These are phyloP conservation scores for Heliornis fulica DNA, from an alignment of 2,113 vertebrate genomes.

Conservation along the genomic window DNA sequence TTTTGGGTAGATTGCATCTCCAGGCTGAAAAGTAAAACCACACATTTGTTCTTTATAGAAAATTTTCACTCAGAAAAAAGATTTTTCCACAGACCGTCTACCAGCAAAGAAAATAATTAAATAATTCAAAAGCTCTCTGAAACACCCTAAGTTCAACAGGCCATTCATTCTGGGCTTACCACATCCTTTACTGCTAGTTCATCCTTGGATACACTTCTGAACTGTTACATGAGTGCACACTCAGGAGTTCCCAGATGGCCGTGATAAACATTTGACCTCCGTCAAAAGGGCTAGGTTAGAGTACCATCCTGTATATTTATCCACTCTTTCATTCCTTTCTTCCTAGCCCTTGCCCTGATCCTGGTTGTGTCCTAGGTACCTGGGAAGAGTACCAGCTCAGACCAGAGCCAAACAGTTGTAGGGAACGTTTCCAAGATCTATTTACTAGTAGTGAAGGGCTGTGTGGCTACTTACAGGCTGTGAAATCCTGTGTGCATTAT, in stretches of 20 bases:
- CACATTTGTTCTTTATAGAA: neutral
- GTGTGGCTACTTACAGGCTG: accelerated
- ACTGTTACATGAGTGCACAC: neutral
- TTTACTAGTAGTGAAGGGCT: neutral
- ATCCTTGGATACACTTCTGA: neutral
- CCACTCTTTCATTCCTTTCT: neutral
- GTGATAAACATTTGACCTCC: neutral
- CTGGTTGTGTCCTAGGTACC: neutral
- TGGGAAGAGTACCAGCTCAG: neutral
- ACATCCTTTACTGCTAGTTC: neutral
- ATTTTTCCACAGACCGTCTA: neutral
- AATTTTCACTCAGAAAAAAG: neutral
- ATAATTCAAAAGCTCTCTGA: neutral
- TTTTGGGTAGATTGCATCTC: constrained; percentile 80
- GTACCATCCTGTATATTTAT: neutral
- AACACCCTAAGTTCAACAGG: neutral
- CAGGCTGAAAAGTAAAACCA: constrained; percentile 80
- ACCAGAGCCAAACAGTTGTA: neutral
- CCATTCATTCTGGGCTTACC: constrained; percentile 5
- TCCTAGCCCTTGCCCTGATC: neutral
- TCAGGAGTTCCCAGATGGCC: neutral
- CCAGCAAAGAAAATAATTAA: neutral
- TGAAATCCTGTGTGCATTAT: neutral
- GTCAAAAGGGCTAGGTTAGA: neutral
- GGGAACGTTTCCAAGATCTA: neutral